A percentile compares a stretch with the other conserved stretches of the same genome.
phyloP scores from a whole-genome alignment of 2,113 vertebrate species.

The Phoenicopterus ruber region DNA sequence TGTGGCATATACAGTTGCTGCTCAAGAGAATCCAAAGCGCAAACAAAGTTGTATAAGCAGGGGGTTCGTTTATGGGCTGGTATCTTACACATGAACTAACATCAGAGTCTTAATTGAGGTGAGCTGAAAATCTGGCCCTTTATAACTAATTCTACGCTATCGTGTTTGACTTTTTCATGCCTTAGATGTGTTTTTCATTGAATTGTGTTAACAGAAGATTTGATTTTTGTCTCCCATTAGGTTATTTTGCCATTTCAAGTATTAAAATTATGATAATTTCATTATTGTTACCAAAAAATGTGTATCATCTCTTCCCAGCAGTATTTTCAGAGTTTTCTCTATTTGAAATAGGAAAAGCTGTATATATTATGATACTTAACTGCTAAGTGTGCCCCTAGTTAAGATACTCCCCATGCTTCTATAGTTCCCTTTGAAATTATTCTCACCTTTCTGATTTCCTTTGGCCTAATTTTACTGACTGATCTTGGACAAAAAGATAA shows the following conservation, averaged over 20 bases:
- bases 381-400: background rate
- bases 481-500: background rate
- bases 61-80: background rate
- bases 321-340: background rate
- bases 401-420: background rate
- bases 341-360: background rate
- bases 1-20: background rate
- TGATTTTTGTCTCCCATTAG: background rate
- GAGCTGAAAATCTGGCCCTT: constrained; percentile 40
- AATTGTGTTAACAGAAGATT: background rate
- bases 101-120: background rate
- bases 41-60: background rate
- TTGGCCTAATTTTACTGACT: background rate
- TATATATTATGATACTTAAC: background rate
- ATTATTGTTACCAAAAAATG: background rate
- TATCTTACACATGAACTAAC: background rate
- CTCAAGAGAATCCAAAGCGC: background rate
- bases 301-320: background rate
- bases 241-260: background rate
- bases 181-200: background rate
- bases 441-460: background rate
- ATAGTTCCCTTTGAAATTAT: background rate
- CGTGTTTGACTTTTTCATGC: background rate
- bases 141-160: background rate
- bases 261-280: background rate